Evolutionary conservation across 2,888 invertebrate genomes (phyloP), one percentile per base, ranked within the genome.

Genomic region (Drosophila birchii): DNA sequence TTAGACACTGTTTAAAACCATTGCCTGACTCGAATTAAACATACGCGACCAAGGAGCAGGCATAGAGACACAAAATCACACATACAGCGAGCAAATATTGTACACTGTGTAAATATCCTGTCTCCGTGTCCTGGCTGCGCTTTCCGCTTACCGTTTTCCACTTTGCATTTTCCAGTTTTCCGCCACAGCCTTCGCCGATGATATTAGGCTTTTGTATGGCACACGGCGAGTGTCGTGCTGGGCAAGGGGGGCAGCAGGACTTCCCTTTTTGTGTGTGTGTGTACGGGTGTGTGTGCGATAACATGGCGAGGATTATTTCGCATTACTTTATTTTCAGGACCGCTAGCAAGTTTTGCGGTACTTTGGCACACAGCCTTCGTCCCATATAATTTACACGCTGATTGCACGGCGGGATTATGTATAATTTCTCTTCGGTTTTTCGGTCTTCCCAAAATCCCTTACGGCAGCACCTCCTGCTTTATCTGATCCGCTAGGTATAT

Each of bases 221-320:
- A 73, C 82, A 80, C 80, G 81, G 81, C 56, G 53, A 56, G 51
- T 41, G 56, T 60, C 75, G 60, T 67, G 59, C 67, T 68, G 74
- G 36, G 41, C 43, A 53, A 36, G 34, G 59, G 62, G n/a, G n/a
- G n/a, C n/a, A n/a, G 23, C 26, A 67, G 64, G 53, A 32, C 51
- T 32, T 66, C 51, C 62, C 29, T 29, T 23, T 54, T 29, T 29
- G 29, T 29, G 29, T 29, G 45, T 64, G 58, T 60, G 55, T 74
- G 58, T 72, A 56, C 71, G 70, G 68, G 64, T 81, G 72, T 82
- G 79, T 86, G 79, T 84, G 77, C 84, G 86, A 86, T 86, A 86
- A 88, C 88, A 88, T 77, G 80, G 81, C 86, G 84, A 88, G 86
- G 86, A 86, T 86, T 88, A 88, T 85, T 88, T 88, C 83, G 88